Evolutionary conservation across 2,888 invertebrate species (phyloP), one percentile per base, ranked within the genome.

Genomic region (Harpagoxenus sublaevis): DNA sequence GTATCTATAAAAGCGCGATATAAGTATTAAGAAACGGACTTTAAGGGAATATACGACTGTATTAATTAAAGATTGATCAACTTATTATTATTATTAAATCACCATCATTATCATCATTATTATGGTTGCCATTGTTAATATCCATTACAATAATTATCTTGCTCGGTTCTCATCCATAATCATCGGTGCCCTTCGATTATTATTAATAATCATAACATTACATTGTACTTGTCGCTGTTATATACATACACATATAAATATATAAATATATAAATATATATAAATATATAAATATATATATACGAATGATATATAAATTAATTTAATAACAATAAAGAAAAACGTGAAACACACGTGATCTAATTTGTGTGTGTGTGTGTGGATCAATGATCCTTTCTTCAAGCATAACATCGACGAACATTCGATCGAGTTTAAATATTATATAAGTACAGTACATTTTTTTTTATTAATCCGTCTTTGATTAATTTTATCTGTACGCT

Each of bases 211-310:
- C 93, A 94, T 93, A 93, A 94, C 91, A 91, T 93, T 94, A 93
- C 93, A 94, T 94, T 94, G 93, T 94, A 94, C 92, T 94, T 94
- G 93, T 94, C 94, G 93, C 94, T 94, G 94, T 94, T 94, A 94
- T 94, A 94, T 94, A 93, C 92, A 93, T 93, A 93, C 92, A 93
- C 91, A 93, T 91, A 93, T 89, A 92, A 87, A 92, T 83, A 88
- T 75, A 81, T 83, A 84, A 51, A 82, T 62, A 73, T 48, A 82
- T 82, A 82, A 66, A 84, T 87, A 89, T 81, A 87, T 84, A 77
- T 55, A 83, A 82, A 85, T 45, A 81, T 84, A 85, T 85, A 87
- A 84, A 87, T 74, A 84, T 85, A 86, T 84, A 88, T 71, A 90
- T 86, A 90, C 68, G 53, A 66, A 78, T 42, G 42, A 90, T 90